Conservation (phyloP, 2,888 invertebrate genomes). For the Helleia helle region DNA sequence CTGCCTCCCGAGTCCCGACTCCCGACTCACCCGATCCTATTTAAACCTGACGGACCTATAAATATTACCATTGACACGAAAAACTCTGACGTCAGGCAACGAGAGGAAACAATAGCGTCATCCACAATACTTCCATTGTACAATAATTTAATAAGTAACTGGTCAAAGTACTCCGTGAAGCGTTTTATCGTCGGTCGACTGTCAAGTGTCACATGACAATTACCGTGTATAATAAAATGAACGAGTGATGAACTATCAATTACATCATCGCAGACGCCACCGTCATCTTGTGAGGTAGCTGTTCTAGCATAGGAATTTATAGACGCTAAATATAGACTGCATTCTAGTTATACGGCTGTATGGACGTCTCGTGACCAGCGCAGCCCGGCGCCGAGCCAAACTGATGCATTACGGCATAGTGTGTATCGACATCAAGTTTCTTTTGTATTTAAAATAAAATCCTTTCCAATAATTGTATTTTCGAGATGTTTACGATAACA, state of each 20-base stretch:
- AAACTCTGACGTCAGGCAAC: conserved; percentile 26
- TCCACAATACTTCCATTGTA: background rate
- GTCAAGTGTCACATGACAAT: too few species aligned
- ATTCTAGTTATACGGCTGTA: conserved; percentile 24
- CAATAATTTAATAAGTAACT: background rate
- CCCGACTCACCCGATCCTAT: background rate
- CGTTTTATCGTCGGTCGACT: too few species aligned
- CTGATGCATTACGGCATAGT: conserved; percentile 16
- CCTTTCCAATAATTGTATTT: too few species aligned
- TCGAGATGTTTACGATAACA: too few species aligned
- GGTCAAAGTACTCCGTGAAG: too few species aligned
- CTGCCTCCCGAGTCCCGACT: conserved; percentile 23
- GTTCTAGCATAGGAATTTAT: conserved; percentile 32
- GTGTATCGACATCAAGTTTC: conserved; percentile 4
- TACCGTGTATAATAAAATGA: conserved; percentile 30
- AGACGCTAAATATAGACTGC: conserved; percentile 27
- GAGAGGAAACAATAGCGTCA: conserved; percentile 18
- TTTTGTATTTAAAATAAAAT: background rate
- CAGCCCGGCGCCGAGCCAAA: conserved; percentile 36
- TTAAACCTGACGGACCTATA: conserved; percentile 32
- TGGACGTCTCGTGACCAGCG: conserved; percentile 36
- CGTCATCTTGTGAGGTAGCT: conserved; percentile 41
- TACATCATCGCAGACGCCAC: conserved; percentile 42
- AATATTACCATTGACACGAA: conserved; percentile 31
- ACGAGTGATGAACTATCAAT: conserved; percentile 33